These are phyloP conservation scores for Eupithecia centaureata DNA, from an alignment of 2,888 invertebrate genomes.

Conservation along the genomic window DNA sequence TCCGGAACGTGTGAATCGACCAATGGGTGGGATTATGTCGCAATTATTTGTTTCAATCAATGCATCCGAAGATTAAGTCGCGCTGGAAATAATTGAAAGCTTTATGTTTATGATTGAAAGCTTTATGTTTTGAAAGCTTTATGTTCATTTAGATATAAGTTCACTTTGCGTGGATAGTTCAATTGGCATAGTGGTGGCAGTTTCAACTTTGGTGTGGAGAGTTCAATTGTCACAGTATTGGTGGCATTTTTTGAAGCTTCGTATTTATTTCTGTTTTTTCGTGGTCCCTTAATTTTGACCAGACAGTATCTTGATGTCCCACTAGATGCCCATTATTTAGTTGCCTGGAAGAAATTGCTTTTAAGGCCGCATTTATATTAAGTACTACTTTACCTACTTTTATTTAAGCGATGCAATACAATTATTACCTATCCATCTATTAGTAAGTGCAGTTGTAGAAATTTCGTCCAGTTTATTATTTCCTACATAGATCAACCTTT, in stretches of 20 bases:
- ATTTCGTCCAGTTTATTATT: no score
- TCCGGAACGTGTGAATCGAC: constrained; percentile 40
- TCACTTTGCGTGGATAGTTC: background rate
- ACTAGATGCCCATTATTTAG: no score
- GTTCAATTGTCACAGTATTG: background rate
- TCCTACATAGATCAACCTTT: no score
- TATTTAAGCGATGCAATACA: no score
- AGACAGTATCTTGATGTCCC: no score
- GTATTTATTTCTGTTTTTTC: no score
- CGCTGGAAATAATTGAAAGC: constrained; percentile 19
- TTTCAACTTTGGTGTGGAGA: background rate
- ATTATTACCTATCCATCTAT: no score
- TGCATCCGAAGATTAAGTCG: constrained; percentile 35
- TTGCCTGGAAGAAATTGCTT: no score
- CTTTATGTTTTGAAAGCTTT: background rate
- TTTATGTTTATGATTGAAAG: background rate
- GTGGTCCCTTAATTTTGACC: no score
- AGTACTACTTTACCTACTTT: no score
- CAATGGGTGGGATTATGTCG: constrained; percentile 43
- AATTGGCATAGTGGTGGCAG: background rate
- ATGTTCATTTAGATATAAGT: background rate
- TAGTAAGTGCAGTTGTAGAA: no score
- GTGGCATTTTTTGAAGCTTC: background rate
- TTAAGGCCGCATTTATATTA: no score
- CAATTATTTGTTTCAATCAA: constrained; percentile 56